Percentiles rank a stretch among this genome's conserved stretches.
phyloP scores from a whole-genome alignment of 1,140 invertebrate genomes.

The Drosophila fuyamai region DNA sequence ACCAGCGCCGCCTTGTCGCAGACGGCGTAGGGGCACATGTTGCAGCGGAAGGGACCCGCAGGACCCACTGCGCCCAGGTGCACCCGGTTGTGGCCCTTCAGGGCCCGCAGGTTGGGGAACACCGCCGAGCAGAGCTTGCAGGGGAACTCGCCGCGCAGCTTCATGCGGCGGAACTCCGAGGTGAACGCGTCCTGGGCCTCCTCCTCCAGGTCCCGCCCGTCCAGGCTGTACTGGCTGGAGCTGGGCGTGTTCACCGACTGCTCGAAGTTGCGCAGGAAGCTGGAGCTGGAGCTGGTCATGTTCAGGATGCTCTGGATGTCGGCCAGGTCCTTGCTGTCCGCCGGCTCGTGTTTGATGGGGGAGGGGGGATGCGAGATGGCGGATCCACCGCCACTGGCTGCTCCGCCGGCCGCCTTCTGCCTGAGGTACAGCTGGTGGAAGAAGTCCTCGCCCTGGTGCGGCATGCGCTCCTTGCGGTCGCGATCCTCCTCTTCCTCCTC shows the following conservation, averaged over 20 bases:
- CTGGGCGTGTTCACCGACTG: slow-evolving; percentile 79
- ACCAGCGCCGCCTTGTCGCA: slow-evolving; percentile 95
- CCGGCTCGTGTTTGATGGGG: slow-evolving; percentile 67
- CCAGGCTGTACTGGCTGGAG: slow-evolving; percentile 79
- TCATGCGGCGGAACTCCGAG: slow-evolving; percentile 93
- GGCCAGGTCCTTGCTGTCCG: slow-evolving; percentile 89
- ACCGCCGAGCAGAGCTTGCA: slow-evolving; percentile 93
- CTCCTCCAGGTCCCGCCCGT: slow-evolving; percentile 87
- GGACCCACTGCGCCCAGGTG: slow-evolving; percentile 89
- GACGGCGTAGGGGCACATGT: slow-evolving; percentile 95
- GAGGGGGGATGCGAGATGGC: slow-evolving; percentile 38
- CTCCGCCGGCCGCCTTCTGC: slow-evolving; percentile 85
- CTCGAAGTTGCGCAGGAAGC: slow-evolving; percentile 80
- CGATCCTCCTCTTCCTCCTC: slow-evolving; percentile 23
- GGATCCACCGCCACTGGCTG: not conserved
- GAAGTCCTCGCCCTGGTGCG: slow-evolving; percentile 89
- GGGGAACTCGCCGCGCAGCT: slow-evolving; percentile 93
- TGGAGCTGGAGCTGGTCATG: slow-evolving; percentile 87
- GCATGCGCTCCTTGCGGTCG: slow-evolving; percentile 10
- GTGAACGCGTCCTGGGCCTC: slow-evolving; percentile 93
- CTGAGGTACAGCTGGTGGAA: slow-evolving; percentile 92
- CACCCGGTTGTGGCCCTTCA: slow-evolving; percentile 94
- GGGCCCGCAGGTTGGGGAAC: slow-evolving; percentile 94
- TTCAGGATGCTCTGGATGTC: slow-evolving; percentile 93
- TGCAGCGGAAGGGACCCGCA: slow-evolving; percentile 93